These are phyloP conservation scores for Euwallacea fornicatus DNA, from an alignment of 1,140 invertebrate genomes.

Conservation along the genomic window DNA sequence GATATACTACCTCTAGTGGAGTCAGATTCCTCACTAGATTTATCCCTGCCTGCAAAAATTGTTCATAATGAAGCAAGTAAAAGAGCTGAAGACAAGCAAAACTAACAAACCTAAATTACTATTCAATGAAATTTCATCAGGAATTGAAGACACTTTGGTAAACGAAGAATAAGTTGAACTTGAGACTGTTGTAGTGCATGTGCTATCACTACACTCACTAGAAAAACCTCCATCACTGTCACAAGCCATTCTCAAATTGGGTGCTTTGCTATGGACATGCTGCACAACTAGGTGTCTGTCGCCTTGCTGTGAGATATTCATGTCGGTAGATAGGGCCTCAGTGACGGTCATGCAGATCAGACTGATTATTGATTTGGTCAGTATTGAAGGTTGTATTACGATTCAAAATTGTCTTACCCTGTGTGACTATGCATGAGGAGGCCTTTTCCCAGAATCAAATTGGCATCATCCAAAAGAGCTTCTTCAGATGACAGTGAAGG, in stretches of 20 bases:
- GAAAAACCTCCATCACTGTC: conserved; percentile 53
- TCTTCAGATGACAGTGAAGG: background rate
- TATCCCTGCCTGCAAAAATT: conserved; percentile 22
- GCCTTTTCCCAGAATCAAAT: conserved; percentile 53
- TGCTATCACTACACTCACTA: conserved; percentile 51
- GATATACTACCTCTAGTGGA: conserved; percentile 30
- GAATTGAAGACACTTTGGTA: conserved; percentile 34
- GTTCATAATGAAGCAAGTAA: background rate
- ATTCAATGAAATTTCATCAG: conserved; percentile 35
- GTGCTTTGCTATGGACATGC: conserved; percentile 16
- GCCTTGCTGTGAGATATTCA: conserved; percentile 52
- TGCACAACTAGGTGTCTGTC: background rate
- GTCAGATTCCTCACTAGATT: conserved; percentile 38
- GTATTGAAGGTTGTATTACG: background rate
- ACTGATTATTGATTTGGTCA: conserved; percentile 44
- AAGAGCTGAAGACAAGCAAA: background rate
- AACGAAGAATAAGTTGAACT: conserved; percentile 34
- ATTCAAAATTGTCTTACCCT: conserved; percentile 46
- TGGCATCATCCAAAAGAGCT: background rate
- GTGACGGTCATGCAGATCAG: conserved; percentile 54
- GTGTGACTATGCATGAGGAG: conserved; percentile 55
- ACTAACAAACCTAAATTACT: conserved; percentile 10
- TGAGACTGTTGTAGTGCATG: conserved; percentile 37
- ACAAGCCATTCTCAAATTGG: conserved; percentile 35
- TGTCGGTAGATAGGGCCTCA: conserved; percentile 53